A percentile compares a stretch with the other conserved stretches of the same genome.
phyloP scores from a whole-genome alignment of 2,113 vertebrate genomes.

The Tupaia chinensis region DNA sequence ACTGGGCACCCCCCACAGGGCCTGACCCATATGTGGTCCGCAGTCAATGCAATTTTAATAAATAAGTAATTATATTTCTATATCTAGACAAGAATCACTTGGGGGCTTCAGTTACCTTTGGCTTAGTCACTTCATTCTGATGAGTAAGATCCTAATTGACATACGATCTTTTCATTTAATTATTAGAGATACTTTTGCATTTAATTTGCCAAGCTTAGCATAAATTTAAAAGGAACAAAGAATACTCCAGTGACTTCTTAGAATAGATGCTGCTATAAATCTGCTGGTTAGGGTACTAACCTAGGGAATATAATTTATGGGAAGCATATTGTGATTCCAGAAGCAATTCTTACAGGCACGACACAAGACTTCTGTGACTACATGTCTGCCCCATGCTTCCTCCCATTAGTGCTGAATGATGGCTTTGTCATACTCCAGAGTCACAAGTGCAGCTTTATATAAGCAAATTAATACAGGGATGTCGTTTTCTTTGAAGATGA shows the following conservation, averaged over 20 bases:
- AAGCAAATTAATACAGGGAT: neutral
- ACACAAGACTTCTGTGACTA: neutral
- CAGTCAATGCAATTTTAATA: neutral
- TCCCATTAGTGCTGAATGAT: neutral
- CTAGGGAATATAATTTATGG: constrained; percentile 19
- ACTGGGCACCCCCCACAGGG: neutral
- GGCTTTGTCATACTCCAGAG: neutral
- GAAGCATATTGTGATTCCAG: constrained; percentile 31
- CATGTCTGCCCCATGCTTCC: neutral
- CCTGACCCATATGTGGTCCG: neutral
- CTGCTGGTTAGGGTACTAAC: neutral
- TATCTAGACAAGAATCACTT: neutral
- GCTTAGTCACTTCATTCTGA: neutral
- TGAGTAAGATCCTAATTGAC: neutral
- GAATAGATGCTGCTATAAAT: constrained; percentile 16
- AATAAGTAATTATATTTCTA: neutral
- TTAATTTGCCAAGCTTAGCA: constrained; percentile 51
- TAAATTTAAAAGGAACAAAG: constrained; percentile 53
- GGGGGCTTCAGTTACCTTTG: neutral
- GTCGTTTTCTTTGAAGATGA: neutral
- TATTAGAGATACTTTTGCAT: neutral
- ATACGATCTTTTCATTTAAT: constrained; percentile 28
- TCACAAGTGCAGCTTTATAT: neutral
- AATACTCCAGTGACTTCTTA: constrained; percentile 42
- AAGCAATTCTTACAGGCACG: neutral